A percentile compares a stretch with the other conserved stretches of the same genome.
Conservation (phyloP, 1,140 invertebrate species). For the Anastrepha ludens region DNA sequence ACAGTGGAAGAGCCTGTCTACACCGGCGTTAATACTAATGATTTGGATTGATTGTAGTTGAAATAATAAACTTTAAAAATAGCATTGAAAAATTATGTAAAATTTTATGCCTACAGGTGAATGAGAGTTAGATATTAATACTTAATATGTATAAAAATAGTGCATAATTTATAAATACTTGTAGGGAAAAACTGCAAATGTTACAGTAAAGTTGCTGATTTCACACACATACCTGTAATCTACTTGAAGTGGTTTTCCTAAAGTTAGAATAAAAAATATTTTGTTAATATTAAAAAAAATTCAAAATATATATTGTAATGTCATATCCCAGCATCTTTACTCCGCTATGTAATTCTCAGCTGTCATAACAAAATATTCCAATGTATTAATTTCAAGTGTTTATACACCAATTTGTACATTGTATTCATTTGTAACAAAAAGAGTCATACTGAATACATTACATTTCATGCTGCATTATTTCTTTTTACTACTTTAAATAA, state of each 20-base stretch:
- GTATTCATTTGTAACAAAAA: neutral
- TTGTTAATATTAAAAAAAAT: neutral
- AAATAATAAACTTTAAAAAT: neutral
- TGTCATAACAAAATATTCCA: neutral
- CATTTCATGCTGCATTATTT: neutral
- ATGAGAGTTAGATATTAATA: neutral
- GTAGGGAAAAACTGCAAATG: neutral
- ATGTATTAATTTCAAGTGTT: neutral
- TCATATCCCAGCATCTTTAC: neutral
- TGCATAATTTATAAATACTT: neutral
- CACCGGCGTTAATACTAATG: constrained; percentile 69
- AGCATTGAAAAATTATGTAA: no score
- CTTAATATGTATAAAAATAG: neutral
- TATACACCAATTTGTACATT: neutral
- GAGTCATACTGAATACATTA: neutral
- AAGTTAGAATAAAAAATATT: neutral
- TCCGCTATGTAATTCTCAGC: neutral
- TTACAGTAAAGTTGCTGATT: neutral
- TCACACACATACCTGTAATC: neutral
- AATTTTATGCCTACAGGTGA: no score
- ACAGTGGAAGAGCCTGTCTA: constrained; percentile 66
- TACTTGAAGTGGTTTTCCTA: constrained; percentile 14
- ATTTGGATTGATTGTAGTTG: constrained; percentile 66
- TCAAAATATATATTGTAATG: neutral
- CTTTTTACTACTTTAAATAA: neutral